These are phyloP conservation scores for Coenonympha glycerion DNA, from an alignment of 2,888 invertebrate genomes.

Conservation along the genomic window DNA sequence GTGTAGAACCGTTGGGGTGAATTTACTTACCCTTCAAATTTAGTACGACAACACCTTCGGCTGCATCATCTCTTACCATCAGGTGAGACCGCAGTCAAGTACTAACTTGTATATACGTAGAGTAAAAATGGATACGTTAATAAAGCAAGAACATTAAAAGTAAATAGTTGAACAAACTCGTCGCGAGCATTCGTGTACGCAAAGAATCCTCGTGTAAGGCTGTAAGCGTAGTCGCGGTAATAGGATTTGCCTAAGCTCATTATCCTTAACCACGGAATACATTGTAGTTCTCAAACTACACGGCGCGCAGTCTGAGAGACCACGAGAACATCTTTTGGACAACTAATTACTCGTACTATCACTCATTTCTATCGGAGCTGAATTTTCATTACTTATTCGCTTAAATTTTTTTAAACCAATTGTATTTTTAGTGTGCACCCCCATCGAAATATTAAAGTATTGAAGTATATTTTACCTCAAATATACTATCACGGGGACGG, in stretches of 20 bases:
- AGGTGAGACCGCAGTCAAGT: too few species aligned
- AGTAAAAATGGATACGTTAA: neutral
- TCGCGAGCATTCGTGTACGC: constrained; percentile 14
- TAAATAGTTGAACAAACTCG: constrained; percentile 11
- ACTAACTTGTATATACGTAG: neutral
- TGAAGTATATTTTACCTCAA: too few species aligned
- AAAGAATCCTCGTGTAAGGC: constrained; percentile 21
- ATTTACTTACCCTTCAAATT: too few species aligned
- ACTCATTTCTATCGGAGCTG: neutral
- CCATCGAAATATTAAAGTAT: too few species aligned
- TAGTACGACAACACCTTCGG: too few species aligned
- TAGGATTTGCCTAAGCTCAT: constrained; percentile 37
- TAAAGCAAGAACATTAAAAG: constrained; percentile 5
- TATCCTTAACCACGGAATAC: constrained; percentile 24
- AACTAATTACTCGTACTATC: too few species aligned
- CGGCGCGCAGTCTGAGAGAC: constrained; percentile 2
- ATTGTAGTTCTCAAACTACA: constrained; percentile 22
- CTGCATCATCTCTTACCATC: too few species aligned
- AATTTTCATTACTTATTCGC: too few species aligned
- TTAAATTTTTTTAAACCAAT: neutral
- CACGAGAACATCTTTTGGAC: neutral
- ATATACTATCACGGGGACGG: too few species aligned
- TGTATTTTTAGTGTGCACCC: too few species aligned
- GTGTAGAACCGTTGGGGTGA: too few species aligned
- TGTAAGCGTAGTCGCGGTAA: constrained; percentile 27